These are phyloP conservation scores for Panthera tigris DNA, from an alignment of 2,113 vertebrate species.

Conservation along the genomic window DNA sequence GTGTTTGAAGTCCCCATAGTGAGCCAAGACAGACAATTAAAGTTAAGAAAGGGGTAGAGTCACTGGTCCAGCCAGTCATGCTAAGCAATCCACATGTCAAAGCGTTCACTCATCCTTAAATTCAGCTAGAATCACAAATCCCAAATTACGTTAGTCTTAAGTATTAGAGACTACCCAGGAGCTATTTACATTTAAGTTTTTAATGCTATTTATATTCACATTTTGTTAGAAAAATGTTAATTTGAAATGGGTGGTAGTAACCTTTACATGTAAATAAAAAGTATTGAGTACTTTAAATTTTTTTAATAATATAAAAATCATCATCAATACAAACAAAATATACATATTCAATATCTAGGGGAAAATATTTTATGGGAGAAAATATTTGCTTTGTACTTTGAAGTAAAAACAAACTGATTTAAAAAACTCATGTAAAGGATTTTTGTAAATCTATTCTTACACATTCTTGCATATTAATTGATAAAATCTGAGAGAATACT, in stretches of 20 bases:
- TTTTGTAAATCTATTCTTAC: not conserved
- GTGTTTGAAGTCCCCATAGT: not conserved
- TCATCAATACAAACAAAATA: not conserved
- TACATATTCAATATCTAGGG: not conserved
- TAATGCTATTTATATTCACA: not conserved
- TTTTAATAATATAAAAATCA: not conserved
- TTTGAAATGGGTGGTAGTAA: not conserved
- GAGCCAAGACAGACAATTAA: not conserved
- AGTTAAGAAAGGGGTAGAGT: not conserved
- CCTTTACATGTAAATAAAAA: not conserved
- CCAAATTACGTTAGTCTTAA: not conserved
- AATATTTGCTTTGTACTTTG: not conserved
- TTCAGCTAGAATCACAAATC: not conserved
- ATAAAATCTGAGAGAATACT: not conserved
- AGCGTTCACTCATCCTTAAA: not conserved
- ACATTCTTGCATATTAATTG: not conserved
- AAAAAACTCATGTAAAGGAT: not conserved
- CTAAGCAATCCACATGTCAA: not conserved
- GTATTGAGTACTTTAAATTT: not conserved
- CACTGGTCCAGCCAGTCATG: not conserved
- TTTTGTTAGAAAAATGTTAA: not conserved
- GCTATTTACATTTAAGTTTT: not conserved
- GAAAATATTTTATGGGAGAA: not conserved
- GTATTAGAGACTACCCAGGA: not conserved
- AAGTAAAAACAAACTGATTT: not conserved